A percentile compares a stretch with the other conserved stretches of the same genome.
These are phyloP conservation scores for Macaria liturata DNA, from an alignment of 2,888 invertebrate species.

Conservation along the genomic window DNA sequence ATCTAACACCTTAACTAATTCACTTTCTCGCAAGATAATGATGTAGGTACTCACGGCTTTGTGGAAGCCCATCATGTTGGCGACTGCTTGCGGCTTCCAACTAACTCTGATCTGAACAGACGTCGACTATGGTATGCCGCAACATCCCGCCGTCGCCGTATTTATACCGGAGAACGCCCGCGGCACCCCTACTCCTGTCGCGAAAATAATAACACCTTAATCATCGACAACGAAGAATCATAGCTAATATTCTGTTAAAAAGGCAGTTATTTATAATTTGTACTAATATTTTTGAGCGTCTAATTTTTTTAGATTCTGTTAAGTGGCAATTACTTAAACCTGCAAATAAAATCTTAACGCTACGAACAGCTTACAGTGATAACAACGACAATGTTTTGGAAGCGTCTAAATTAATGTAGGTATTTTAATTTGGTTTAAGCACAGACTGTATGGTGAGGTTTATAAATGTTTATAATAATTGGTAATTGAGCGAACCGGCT, in stretches of 20 bases:
- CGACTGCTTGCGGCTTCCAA: conserved; percentile 42
- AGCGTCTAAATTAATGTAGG: not conserved
- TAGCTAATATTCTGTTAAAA: too few relatives aligned
- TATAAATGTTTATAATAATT: too few relatives aligned
- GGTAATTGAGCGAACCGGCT: too few relatives aligned
- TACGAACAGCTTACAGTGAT: too few relatives aligned
- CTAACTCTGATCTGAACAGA: conserved; percentile 48
- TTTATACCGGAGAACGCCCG: conserved; percentile 76
- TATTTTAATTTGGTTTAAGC: not conserved
- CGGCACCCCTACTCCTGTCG: conserved; percentile 62
- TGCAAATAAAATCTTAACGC: too few relatives aligned
- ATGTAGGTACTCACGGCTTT: conserved; percentile 71
- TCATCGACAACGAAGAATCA: too few relatives aligned
- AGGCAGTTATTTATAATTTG: too few relatives aligned
- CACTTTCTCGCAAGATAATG: conserved; percentile 19
- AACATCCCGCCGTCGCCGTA: conserved; percentile 47
- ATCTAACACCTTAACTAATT: conserved; percentile 13
- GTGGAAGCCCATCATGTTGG: conserved; percentile 66
- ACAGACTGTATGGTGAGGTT: too few relatives aligned
- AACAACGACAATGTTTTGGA: too few relatives aligned
- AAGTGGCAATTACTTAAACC: too few relatives aligned
- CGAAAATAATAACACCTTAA: conserved; percentile 30
- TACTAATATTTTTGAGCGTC: too few relatives aligned
- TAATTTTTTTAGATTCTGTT: too few relatives aligned
- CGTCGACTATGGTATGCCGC: conserved; percentile 55